These are phyloP conservation scores for Amorpha juglandis DNA, from an alignment of 2,888 invertebrate species.

Conservation along the genomic window DNA sequence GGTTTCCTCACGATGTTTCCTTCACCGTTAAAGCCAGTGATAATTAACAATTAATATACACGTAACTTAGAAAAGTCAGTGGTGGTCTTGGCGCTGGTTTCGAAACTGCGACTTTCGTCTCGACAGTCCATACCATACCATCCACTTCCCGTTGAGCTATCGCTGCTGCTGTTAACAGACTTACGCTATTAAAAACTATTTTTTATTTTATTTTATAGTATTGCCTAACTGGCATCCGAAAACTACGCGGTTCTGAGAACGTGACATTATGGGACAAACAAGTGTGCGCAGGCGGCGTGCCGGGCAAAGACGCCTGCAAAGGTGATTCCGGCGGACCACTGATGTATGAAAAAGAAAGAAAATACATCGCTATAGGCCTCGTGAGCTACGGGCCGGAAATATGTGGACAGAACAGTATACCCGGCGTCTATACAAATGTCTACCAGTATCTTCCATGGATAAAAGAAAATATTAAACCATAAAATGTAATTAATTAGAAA, in stretches of 20 bases:
- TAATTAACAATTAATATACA: too few relatives aligned
- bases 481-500: too few relatives aligned
- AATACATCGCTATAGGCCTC: slow-evolving; percentile 72
- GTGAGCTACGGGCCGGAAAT: slow-evolving; percentile 87
- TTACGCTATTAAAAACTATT: too few relatives aligned
- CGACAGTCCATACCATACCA: too few relatives aligned
- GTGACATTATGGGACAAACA: slow-evolving; percentile 53
- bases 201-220: too few relatives aligned
- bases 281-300: slow-evolving; percentile 85
- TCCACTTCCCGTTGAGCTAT: too few relatives aligned
- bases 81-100: too few relatives aligned
- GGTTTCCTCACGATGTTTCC: too few relatives aligned
- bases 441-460: slow-evolving; percentile 85
- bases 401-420: slow-evolving; percentile 84
- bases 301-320: slow-evolving; percentile 84
- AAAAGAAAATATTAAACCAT: slow-evolving; percentile 57
- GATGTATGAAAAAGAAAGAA: slow-evolving; percentile 65
- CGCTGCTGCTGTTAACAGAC: too few relatives aligned
- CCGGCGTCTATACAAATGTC: slow-evolving; percentile 87
- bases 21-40: too few relatives aligned
- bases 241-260: slow-evolving; percentile 36
- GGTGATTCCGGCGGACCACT: slow-evolving; percentile 88
- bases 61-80: too few relatives aligned
- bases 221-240: not conserved
- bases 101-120: too few relatives aligned